phyloP scores from a whole-genome alignment of 2,113 vertebrate species.

The Austrofundulus limnaeus region DNA sequence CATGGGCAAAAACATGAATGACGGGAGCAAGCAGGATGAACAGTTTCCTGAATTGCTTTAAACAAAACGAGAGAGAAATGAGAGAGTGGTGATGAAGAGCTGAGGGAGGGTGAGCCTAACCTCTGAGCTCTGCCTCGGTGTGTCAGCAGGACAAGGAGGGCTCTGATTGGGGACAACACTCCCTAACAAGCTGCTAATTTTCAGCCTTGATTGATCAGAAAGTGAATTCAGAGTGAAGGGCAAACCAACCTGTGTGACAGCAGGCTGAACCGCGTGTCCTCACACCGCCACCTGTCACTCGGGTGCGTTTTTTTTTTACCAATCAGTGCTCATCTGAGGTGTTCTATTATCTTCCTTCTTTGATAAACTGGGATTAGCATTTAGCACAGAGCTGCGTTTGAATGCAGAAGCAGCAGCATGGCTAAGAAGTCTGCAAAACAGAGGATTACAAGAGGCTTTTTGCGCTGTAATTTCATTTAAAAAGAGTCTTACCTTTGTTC shows the following conservation, averaged over 20 bases:
- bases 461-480: constrained; percentile 72
- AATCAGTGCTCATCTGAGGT: constrained; percentile 19
- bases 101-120: constrained; percentile 31
- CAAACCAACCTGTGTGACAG: constrained; percentile 33
- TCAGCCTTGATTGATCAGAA: constrained; percentile 49
- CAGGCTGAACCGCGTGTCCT: constrained; percentile 8
- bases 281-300: constrained; percentile 12
- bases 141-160: constrained; percentile 41
- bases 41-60: too few species aligned
- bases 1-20: too few species aligned
- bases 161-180: constrained; percentile 60
- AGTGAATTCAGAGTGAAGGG: constrained; percentile 51
- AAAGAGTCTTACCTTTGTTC: constrained; percentile 77
- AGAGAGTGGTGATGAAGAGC: background rate
- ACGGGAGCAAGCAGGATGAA: background rate
- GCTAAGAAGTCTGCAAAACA: constrained; percentile 54
- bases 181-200: constrained; percentile 55
- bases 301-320: background rate
- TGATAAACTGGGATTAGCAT: constrained; percentile 68
- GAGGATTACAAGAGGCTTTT: constrained; percentile 77
- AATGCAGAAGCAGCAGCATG: constrained; percentile 47
- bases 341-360: constrained; percentile 33
- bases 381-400: constrained; percentile 45
- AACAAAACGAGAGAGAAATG: background rate
- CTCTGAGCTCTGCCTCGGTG: constrained; percentile 11